Evolutionary conservation across 2,888 invertebrate genomes (phyloP), one percentile per base, ranked within the genome.

Genomic region (Brassicogethes aeneus): DNA sequence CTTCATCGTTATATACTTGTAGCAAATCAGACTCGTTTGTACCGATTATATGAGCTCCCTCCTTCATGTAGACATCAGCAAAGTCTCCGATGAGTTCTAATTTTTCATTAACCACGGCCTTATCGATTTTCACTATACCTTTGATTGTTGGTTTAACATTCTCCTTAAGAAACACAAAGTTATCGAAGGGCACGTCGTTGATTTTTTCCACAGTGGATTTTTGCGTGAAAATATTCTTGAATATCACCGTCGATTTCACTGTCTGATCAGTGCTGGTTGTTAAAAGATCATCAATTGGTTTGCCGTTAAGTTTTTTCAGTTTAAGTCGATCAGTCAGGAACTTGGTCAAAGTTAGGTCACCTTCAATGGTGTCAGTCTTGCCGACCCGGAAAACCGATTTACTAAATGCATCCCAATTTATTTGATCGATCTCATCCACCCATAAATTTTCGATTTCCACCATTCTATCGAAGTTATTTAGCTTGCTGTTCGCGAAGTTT

Each of bases 231-330:
- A 63, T 53, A 35, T 48, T 42, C 3, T 45, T 39, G 30, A 65
- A 57, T 16, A 52, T 47, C 3, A 66, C 44, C n/a, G 47, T 43
- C 2, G 65, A 58, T 16, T 47, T 44, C 8, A 64, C 47, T 3
- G 40, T 51, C 54, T 65, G 66, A 40, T 61, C 47, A 14, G 65
- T 64, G 32, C 59, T 47, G 32, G 50, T 54, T n/a, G 65, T 65
- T 17, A 66, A 40, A 8, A 64, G 46, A 14, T 55, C 38, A 7
- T 50, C 43, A 17, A 50, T 41, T 16, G 44, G 17, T 2, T 55
- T 43, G 31, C 47, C 50, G 10, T 52, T 48, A 13, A 64, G 17
- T 16, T 44, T 48, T 17, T 51, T 45, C n/a, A 51, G 40, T 23
- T 39, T 41, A 7, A 61, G 34, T 16, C 48, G 31, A 15, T 50